Conservation (phyloP, 2,888 invertebrate genomes). For the Orthosia gracilis region DNA sequence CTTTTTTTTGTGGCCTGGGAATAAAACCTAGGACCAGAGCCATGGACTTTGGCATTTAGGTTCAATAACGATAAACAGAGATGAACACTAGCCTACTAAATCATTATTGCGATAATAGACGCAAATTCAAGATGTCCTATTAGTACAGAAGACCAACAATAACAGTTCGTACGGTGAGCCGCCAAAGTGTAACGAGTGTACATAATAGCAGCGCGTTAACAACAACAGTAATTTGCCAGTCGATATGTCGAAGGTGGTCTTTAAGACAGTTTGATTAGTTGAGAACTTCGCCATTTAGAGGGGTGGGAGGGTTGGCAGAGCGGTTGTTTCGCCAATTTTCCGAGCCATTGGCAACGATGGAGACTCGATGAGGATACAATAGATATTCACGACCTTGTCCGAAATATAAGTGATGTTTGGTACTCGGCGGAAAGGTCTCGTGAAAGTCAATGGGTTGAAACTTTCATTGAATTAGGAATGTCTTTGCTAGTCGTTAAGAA, state of each 20-base stretch:
- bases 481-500: conserved; percentile 34
- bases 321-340: conserved; percentile 52
- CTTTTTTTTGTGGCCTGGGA: too few relatives aligned
- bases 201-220: conserved; percentile 48
- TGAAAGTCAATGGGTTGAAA: conserved; percentile 51
- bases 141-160: neutral
- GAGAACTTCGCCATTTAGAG: conserved; percentile 73
- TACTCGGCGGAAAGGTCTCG: conserved; percentile 27
- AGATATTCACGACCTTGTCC: conserved; percentile 51
- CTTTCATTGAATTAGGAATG: conserved; percentile 53
- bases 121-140: neutral
- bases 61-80: neutral
- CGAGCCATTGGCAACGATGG: conserved; percentile 51
- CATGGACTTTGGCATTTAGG: too few relatives aligned
- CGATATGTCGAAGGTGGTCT: conserved; percentile 83
- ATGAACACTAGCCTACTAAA: too few relatives aligned
- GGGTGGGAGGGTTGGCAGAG: conserved; percentile 56
- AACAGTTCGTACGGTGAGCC: conserved; percentile 31
- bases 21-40: too few relatives aligned
- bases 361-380: conserved; percentile 55
- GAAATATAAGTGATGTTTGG: conserved; percentile 44
- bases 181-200: conserved; percentile 49
- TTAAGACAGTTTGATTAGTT: conserved; percentile 88
- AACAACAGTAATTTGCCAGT: conserved; percentile 74
- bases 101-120: neutral